Conservation (phyloP, 2,113 vertebrate species). For the Epinephelus cyanopodus region DNA sequence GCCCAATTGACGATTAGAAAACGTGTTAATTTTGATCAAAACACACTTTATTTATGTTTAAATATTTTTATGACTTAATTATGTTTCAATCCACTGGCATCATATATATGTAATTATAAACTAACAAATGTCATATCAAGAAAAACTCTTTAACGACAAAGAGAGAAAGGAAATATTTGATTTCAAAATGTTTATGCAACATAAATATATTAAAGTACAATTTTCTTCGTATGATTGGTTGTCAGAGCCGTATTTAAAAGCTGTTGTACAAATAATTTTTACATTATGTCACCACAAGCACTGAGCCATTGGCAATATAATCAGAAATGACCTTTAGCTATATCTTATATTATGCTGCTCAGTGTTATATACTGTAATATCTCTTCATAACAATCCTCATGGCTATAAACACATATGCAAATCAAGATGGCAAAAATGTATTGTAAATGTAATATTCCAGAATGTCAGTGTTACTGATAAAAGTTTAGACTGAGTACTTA, state of each 20-base stretch:
- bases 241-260: not conserved
- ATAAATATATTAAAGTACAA: not conserved
- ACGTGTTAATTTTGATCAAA: not conserved
- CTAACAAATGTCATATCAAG: not conserved
- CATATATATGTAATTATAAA: not conserved
- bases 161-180: not conserved
- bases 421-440: slow-evolving; percentile 10
- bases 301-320: not conserved
- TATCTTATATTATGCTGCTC: not conserved
- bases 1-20: slow-evolving; percentile 14
- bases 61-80: not conserved
- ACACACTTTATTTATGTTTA: not conserved
- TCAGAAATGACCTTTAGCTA: not conserved
- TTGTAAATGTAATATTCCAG: slow-evolving; percentile 16
- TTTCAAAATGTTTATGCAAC: not conserved
- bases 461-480: slow-evolving; percentile 4
- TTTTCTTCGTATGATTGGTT: not conserved
- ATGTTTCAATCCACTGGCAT: not conserved
- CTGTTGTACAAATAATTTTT: not conserved
- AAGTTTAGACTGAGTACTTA: not conserved
- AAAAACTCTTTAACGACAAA: not conserved
- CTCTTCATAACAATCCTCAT: not conserved
- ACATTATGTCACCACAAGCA: not conserved
- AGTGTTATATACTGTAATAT: not conserved
- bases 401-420: slow-evolving; percentile 1